phyloP scores from a whole-genome alignment of 2,888 invertebrate species.

The Macrophya alboannulata region DNA sequence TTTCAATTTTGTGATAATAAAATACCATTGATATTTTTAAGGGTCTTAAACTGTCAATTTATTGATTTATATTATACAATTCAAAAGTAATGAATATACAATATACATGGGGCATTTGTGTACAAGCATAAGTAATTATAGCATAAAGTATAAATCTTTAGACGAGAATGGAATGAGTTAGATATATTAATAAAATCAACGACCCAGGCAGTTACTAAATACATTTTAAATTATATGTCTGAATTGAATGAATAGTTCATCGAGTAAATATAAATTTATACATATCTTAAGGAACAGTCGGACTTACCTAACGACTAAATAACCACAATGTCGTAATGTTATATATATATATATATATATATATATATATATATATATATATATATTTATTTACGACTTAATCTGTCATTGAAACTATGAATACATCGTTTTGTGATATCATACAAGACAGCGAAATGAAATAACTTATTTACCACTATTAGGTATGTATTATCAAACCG shows the following conservation, averaged over 20 bases:
- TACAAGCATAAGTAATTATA: constrained; percentile 55
- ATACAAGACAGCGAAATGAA: constrained; percentile 52
- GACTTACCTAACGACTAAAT: constrained; percentile 13
- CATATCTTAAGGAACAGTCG: not conserved
- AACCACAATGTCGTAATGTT: constrained; percentile 6
- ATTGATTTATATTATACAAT: constrained; percentile 52
- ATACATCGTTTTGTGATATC: constrained; percentile 33
- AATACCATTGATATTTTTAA: not conserved
- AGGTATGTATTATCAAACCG: constrained; percentile 37
- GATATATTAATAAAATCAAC: constrained; percentile 2
- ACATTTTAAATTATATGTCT: constrained; percentile 8
- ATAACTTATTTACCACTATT: constrained; percentile 53
- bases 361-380: too few species aligned
- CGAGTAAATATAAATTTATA: constrained; percentile 9
- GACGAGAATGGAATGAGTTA: constrained; percentile 55
- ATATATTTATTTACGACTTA: not conserved
- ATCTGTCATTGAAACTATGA: constrained; percentile 46
- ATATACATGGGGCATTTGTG: constrained; percentile 56
- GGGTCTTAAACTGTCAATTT: constrained; percentile 50
- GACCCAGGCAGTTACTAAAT: constrained; percentile 29
- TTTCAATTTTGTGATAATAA: constrained; percentile 32
- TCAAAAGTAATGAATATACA: constrained; percentile 52
- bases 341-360: not conserved
- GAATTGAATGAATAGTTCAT: constrained; percentile 19
- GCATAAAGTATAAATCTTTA: constrained; percentile 60